Conservation (phyloP, 2,888 invertebrate genomes). For the Trissolcus japonicus region DNA sequence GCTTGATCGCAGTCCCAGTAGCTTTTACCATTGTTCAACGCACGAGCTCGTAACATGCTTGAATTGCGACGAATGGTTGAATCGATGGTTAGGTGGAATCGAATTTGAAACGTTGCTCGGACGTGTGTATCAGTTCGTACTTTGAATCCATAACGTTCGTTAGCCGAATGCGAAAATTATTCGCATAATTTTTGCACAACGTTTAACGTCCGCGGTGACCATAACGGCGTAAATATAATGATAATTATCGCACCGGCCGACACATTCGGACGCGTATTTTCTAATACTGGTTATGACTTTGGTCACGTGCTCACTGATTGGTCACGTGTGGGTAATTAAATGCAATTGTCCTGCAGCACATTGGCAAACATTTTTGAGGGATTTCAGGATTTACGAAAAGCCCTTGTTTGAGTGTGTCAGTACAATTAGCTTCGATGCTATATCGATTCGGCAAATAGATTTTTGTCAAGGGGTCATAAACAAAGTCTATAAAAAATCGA, state of each 20-base stretch:
- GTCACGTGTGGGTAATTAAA: slow-evolving; percentile 38
- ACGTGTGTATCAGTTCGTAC: slow-evolving; percentile 33
- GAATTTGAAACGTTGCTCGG: slow-evolving; percentile 55
- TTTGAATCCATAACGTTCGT: slow-evolving; percentile 46
- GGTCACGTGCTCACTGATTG: slow-evolving; percentile 38
- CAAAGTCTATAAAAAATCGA: too few relatives aligned
- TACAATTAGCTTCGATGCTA: too few relatives aligned
- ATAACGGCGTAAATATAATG: slow-evolving; percentile 39
- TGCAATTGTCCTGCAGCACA: slow-evolving; percentile 21
- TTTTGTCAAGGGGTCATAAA: too few relatives aligned
- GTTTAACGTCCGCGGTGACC: slow-evolving; percentile 37
- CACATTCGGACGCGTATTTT: slow-evolving; percentile 19
- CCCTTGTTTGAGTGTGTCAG: background rate
- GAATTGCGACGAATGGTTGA: slow-evolving; percentile 56
- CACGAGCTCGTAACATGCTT: slow-evolving; percentile 51
- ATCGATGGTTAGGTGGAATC: slow-evolving; percentile 52
- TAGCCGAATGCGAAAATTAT: slow-evolving; percentile 47
- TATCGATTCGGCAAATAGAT: too few relatives aligned
- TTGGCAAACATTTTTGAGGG: slow-evolving; percentile 10
- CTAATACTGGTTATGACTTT: slow-evolving; percentile 43
- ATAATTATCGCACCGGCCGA: slow-evolving; percentile 30
- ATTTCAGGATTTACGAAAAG: slow-evolving; percentile 15
- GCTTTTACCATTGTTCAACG: slow-evolving; percentile 49
- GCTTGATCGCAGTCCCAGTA: slow-evolving; percentile 45
- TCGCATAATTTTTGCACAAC: slow-evolving; percentile 37